phyloP scores from a whole-genome alignment of 2,797 vertebrate species.

The Alfaro cultratus region DNA sequence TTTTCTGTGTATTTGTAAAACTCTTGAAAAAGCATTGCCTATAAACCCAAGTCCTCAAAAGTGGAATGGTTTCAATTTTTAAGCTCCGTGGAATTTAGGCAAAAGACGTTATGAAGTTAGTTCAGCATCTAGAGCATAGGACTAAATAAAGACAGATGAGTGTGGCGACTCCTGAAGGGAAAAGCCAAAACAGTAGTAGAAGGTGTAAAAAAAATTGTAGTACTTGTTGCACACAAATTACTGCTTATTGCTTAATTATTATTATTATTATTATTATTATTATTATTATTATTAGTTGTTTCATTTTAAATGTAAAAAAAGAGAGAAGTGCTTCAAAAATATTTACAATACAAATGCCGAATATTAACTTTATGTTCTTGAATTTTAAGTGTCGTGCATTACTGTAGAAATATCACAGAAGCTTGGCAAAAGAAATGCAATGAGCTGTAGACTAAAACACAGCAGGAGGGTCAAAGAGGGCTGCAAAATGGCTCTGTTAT shows the following conservation, averaged over 20 bases:
- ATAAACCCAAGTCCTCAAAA: neutral
- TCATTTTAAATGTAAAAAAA: neutral
- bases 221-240: neutral
- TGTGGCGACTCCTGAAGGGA: neutral
- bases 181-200: neutral
- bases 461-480: conserved; percentile 56
- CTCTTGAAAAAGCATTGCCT: neutral
- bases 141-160: neutral
- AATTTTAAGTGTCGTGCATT: neutral
- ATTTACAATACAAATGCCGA: neutral
- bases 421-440: neutral
- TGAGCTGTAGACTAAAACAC: conserved; percentile 19
- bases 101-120: neutral
- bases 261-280: neutral
- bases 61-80: conserved; percentile 1
- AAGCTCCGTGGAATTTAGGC: neutral
- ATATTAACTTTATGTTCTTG: neutral
- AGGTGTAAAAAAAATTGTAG: neutral
- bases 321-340: neutral
- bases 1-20: neutral
- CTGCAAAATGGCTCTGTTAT: conserved; percentile 47
- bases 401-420: neutral
- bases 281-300: neutral
- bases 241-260: neutral
- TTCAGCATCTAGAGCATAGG: neutral